Conservation (phyloP, 2,888 invertebrate genomes). For the Pantelozetes paolii region DNA sequence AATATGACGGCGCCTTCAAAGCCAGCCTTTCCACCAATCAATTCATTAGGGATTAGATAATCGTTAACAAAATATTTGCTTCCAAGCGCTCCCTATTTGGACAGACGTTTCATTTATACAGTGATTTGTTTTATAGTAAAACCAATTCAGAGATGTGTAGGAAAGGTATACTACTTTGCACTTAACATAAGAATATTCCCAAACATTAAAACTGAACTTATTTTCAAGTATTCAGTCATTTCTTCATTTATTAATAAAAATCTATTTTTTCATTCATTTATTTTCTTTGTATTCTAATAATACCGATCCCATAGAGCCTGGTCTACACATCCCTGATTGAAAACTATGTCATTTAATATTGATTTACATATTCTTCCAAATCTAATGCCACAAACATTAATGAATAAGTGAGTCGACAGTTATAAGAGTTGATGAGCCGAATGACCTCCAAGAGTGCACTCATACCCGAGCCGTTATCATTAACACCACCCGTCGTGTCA, state of each 20-base stretch:
- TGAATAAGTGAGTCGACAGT: conserved; percentile 48
- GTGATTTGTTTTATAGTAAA: no score
- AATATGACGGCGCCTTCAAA: conserved; percentile 49
- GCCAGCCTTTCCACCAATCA: neutral
- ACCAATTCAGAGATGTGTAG: no score
- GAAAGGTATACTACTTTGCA: no score
- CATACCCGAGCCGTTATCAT: conserved; percentile 53
- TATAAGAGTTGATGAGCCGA: conserved; percentile 49
- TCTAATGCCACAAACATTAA: conserved; percentile 53
- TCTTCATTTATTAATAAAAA: no score
- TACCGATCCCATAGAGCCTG: no score
- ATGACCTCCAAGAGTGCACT: conserved; percentile 51
- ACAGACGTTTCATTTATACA: neutral
- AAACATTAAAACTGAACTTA: no score
- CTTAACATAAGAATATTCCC: no score
- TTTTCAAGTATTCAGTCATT: no score
- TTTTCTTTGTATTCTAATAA: no score
- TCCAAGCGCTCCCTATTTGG: conserved; percentile 49
- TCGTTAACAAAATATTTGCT: conserved; percentile 51
- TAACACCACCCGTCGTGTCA: conserved; percentile 48
- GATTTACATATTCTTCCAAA: conserved; percentile 51
- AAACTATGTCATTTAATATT: neutral
- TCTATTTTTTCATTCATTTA: no score
- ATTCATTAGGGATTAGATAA: conserved; percentile 49
- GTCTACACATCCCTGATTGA: no score